phyloP scores from a whole-genome alignment of 2,797 vertebrate genomes.

The Naso thynnoides region DNA sequence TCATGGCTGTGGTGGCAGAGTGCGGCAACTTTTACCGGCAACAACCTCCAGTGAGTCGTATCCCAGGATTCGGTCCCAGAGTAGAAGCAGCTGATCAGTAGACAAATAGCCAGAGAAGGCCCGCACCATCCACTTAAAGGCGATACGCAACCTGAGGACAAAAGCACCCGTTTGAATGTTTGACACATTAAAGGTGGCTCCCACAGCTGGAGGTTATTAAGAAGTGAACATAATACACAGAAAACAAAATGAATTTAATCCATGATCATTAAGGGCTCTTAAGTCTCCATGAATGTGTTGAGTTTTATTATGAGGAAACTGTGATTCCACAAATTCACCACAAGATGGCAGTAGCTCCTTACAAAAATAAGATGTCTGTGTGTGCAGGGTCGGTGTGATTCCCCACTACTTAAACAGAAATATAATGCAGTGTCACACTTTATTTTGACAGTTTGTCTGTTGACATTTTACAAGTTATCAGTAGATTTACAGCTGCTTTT shows the following conservation, averaged over 20 bases:
- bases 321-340: conserved; percentile 50
- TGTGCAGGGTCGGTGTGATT: too few species aligned
- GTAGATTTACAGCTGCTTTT: too few species aligned
- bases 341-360: conserved; percentile 72
- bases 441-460: too few species aligned
- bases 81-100: conserved; percentile 96
- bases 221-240: too few species aligned
- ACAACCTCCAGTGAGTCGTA: conserved; percentile 96
- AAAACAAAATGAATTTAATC: too few species aligned
- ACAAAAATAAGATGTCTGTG: neutral
- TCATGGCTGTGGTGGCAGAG: neutral
- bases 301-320: neutral
- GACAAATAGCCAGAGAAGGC: conserved; percentile 98
- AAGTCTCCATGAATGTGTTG: neutral
- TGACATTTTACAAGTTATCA: too few species aligned
- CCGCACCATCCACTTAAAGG: conserved; percentile 99
- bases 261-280: neutral
- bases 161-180: neutral
- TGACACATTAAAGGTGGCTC: too few species aligned
- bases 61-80: conserved; percentile 97
- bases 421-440: too few species aligned
- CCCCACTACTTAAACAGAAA: too few species aligned
- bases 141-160: conserved; percentile 90
- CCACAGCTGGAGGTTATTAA: neutral
- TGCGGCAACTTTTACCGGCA: conserved; percentile 85